Evolutionary conservation across 1,140 invertebrate species (phyloP).

Genomic region (Cydia splendana): DNA sequence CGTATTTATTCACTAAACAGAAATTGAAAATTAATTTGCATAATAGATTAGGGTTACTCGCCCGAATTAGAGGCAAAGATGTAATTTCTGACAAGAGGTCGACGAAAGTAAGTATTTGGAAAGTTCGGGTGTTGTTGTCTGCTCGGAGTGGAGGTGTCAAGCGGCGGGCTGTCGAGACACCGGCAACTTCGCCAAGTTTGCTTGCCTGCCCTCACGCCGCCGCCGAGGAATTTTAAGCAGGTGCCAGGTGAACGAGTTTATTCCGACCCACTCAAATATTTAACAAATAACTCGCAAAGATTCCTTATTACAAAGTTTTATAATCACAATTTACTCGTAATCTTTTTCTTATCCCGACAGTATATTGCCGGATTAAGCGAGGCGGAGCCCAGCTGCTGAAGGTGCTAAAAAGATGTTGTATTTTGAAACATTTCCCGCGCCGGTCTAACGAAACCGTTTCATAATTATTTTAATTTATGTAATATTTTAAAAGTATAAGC

Average conservation of each 20-base stretch:
- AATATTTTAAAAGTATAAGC: no score
- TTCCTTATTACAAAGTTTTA: slow-evolving; percentile 53
- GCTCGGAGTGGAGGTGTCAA: slow-evolving; percentile 55
- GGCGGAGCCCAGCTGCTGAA: not conserved
- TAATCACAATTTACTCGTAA: slow-evolving; percentile 28
- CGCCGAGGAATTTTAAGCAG: slow-evolving; percentile 69
- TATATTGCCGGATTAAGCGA: slow-evolving; percentile 16
- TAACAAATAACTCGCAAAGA: slow-evolving; percentile 53
- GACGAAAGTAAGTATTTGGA: slow-evolving; percentile 45
- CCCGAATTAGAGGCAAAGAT: not conserved
- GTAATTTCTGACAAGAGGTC: slow-evolving; percentile 39
- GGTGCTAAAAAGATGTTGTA: not conserved
- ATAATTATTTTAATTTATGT: no score
- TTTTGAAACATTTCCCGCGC: slow-evolving; percentile 5
- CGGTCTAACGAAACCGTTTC: no score
- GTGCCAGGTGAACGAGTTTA: slow-evolving; percentile 59
- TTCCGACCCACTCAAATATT: slow-evolving; percentile 57
- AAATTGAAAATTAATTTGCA: slow-evolving; percentile 18
- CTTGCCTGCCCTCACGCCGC: slow-evolving; percentile 48
- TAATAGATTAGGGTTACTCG: slow-evolving; percentile 4
- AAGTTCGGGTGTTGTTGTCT: slow-evolving; percentile 53
- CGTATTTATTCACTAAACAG: slow-evolving; percentile 1
- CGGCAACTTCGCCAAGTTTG: slow-evolving; percentile 52
- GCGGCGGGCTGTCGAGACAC: slow-evolving; percentile 46
- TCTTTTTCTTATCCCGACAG: slow-evolving; percentile 18